A percentile compares a stretch with the other conserved stretches of the same genome.
Evolutionary conservation across 2,888 invertebrate genomes (phyloP).

Genomic region (Aethes cnicana): DNA sequence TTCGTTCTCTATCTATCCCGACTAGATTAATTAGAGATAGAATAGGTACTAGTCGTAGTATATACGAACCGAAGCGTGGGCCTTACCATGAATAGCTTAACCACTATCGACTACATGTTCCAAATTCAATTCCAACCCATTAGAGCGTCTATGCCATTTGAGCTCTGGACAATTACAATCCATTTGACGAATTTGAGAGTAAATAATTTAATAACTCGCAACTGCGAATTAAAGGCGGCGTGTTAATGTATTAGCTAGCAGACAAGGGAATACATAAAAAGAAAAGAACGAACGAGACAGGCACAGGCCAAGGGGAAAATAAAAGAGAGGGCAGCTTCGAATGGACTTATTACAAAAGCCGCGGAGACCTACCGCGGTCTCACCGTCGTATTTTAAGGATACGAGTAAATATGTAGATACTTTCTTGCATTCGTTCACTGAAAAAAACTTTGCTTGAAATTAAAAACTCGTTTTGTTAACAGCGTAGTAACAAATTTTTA

Average conservation of each 20-base stretch:
- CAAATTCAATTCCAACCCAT: background rate
- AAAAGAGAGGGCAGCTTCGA: conserved; percentile 59
- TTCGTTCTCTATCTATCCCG: too few relatives aligned
- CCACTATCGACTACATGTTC: background rate
- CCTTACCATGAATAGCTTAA: background rate
- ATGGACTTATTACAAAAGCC: conserved; percentile 64
- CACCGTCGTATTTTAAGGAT: too few relatives aligned
- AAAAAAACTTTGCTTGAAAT: background rate
- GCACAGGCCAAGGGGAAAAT: conserved; percentile 49
- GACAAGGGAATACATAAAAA: conserved; percentile 43
- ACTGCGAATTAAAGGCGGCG: conserved; percentile 3
- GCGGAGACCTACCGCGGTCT: conserved; percentile 57
- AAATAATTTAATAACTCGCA: conserved; percentile 5
- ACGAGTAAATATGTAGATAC: too few relatives aligned
- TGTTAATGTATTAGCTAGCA: conserved; percentile 20
- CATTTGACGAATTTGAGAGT: background rate
- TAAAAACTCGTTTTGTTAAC: too few relatives aligned
- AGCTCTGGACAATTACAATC: background rate
- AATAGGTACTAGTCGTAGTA: too few relatives aligned
- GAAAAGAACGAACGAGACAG: conserved; percentile 46
- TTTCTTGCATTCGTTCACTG: background rate
- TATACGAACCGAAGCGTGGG: background rate
- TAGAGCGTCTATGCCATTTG: too few relatives aligned
- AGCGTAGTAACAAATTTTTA: too few relatives aligned
- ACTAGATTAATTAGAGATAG: too few relatives aligned